Base-by-base conservation (phyloP, 2,113 vertebrate species). In the Chinchilla lanigera region DNA sequence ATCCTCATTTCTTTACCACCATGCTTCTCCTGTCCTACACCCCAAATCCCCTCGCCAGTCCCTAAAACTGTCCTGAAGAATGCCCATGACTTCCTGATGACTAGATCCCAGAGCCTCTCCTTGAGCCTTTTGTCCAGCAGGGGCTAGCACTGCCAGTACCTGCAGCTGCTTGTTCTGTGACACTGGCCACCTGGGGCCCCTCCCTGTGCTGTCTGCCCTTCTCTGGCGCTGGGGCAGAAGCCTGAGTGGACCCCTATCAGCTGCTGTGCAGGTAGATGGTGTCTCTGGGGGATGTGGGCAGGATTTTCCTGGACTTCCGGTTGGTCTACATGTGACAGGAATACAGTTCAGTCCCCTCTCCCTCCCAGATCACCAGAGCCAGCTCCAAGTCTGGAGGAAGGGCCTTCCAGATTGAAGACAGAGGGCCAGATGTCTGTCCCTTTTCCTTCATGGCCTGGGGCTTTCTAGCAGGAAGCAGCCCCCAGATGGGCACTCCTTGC, bases 91-190 rank as follows among this genome's bases (percentile, higher is more conserved):
- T 3, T 35, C 47, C 54, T 38, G n/a, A 17, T 52, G n/a, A 19
- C n/a, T 22, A 52, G 26, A 28, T 20, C 24, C 24, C 0, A 0
- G 1, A 2, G 24, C 28, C 60, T 89, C 60, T 9, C 17, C 35
- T 26, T 5, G 16, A n/a, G 1, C 33, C 13, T n/a, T 65, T 0
- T 1, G 50, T 50, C 82, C 89, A 47, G 3, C 6, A 8, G 41
- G 54, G 63, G 8, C 44, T 2, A 10, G 35, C 28, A 0, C 85
- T 33, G 61, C 22, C 14, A 38, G 38, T 5, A 1, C 75, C 44
- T 12, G 52, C 44, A 38, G 28, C 20, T 7, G 63, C 52, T 61
- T n/a, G 54, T 19, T 58, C 67, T 22, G 12, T 73, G 63, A 65
- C 33, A 3, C 54, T 11, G 28, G 4, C 56, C 33, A 4, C 35